phyloP scores from a whole-genome alignment of 2,888 invertebrate species.

The Hipparchia semele region DNA sequence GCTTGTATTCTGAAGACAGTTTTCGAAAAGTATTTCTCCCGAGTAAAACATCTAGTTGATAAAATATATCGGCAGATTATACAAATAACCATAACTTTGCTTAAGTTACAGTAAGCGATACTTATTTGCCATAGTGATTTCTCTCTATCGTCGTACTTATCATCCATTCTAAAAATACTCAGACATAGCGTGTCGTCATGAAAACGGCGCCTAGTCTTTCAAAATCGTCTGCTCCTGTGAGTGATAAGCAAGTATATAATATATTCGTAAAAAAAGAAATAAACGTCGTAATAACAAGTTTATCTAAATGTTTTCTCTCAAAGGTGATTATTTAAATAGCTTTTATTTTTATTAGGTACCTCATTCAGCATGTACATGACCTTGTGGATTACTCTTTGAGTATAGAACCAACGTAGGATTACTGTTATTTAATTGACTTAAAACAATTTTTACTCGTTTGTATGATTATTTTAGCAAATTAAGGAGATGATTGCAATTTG shows the following conservation, averaged over 20 bases:
- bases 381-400: background rate
- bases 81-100: no score
- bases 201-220: constrained; percentile 6
- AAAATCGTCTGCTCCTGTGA: constrained; percentile 1
- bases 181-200: background rate
- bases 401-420: background rate
- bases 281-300: constrained; percentile 11
- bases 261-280: background rate
- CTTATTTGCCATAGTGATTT: no score
- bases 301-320: constrained; percentile 13
- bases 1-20: no score
- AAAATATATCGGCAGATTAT: no score
- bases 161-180: background rate
- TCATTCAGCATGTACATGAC: background rate
- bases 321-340: constrained; percentile 8
- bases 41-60: no score
- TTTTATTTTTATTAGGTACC: constrained; percentile 3
- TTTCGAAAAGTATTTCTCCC: no score
- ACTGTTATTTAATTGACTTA: constrained; percentile 3
- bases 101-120: no score
- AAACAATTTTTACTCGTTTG: background rate
- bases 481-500: no score
- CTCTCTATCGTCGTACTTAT: no score
- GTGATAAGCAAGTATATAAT: background rate
- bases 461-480: background rate